Percentiles rank a stretch among this genome's conserved stretches.
These are phyloP conservation scores for Sterrhoptilus dennistouni DNA, from an alignment of 2,113 vertebrate genomes.

Conservation along the genomic window DNA sequence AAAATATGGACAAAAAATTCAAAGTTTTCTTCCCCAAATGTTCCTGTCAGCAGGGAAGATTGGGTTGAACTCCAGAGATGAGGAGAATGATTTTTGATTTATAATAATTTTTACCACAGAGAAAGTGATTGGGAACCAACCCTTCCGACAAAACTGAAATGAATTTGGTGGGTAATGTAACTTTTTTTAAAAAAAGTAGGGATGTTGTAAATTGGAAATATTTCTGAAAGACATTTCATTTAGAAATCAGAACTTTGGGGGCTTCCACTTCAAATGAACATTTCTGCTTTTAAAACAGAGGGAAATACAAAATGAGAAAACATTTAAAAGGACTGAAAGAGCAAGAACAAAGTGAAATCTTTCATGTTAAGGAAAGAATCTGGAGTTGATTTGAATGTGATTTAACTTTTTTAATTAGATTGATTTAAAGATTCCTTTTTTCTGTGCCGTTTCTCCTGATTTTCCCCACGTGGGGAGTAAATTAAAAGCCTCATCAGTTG, in stretches of 20 bases:
- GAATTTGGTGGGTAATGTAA: not conserved
- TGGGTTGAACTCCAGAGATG: not conserved
- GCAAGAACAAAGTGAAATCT: not conserved
- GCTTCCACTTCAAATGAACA: not conserved
- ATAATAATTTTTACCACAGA: not conserved
- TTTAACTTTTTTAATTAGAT: not conserved
- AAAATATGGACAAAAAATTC: not conserved
- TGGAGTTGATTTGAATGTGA: fast-evolving
- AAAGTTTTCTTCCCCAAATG: not conserved
- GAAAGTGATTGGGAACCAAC: not conserved
- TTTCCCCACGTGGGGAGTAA: not conserved
- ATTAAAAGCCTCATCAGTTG: not conserved
- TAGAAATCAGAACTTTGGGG: not conserved
- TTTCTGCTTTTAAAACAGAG: not conserved
- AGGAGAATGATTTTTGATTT: not conserved
- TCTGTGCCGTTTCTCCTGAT: not conserved
- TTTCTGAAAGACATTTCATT: not conserved
- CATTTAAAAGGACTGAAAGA: not conserved
- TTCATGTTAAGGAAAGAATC: not conserved
- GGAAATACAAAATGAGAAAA: not conserved
- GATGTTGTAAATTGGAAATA: not conserved
- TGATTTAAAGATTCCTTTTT: not conserved
- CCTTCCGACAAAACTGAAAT: not conserved
- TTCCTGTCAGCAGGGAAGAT: not conserved
- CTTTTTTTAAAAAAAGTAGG: not conserved